These are phyloP conservation scores for Bettongia penicillata DNA, from an alignment of 2,113 vertebrate genomes.

Conservation along the genomic window DNA sequence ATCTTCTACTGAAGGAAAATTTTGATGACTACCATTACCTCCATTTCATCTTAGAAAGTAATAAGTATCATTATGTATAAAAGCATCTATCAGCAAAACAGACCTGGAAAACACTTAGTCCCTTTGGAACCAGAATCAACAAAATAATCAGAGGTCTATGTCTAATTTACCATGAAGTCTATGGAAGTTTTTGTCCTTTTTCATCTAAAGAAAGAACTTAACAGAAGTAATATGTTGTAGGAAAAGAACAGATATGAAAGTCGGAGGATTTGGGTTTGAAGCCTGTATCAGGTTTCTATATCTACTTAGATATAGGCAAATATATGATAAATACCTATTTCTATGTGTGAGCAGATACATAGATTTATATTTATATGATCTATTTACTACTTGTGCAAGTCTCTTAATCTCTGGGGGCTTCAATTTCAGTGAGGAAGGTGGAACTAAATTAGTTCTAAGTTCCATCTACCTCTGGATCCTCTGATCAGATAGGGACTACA, in stretches of 20 bases:
- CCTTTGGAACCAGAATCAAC: not conserved
- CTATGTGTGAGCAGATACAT: not conserved
- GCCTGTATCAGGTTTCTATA: not conserved
- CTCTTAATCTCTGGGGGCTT: not conserved
- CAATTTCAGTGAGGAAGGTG: not conserved
- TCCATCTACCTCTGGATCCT: not conserved
- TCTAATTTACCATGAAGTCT: not conserved
- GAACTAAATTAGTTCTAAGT: not conserved
- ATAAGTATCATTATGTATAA: conserved; percentile 67
- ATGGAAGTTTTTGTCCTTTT: not conserved
- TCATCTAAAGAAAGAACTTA: not conserved
- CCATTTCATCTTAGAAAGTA: conserved; percentile 57
- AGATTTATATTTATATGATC: not conserved
- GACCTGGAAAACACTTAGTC: conserved; percentile 37
- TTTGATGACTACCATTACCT: conserved; percentile 60
- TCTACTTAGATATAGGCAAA: not conserved
- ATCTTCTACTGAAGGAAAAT: conserved; percentile 65
- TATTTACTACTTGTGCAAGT: not conserved
- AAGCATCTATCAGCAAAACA: conserved; percentile 54
- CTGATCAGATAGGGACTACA: not conserved
- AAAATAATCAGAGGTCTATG: not conserved
- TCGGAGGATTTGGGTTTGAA: not conserved
- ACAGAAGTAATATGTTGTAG: not conserved
- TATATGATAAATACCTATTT: not conserved
- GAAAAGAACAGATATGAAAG: not conserved